These are phyloP conservation scores for Amia ocellicauda DNA, from an alignment of 2,113 vertebrate species.

Conservation along the genomic window DNA sequence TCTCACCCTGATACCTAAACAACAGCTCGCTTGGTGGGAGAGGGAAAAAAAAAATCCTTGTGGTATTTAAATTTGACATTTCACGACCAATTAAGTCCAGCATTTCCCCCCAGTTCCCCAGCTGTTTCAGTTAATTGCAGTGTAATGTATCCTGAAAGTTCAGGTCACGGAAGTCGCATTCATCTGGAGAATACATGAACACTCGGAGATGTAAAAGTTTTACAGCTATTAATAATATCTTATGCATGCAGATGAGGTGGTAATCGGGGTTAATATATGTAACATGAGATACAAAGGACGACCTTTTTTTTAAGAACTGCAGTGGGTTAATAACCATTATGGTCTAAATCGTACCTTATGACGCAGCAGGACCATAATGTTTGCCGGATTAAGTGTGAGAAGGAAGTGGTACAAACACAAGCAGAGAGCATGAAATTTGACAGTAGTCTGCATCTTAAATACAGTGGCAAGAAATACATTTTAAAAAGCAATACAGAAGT, in stretches of 20 bases:
- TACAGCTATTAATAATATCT: constrained; percentile 15
- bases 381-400: no score
- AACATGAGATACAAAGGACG: neutral
- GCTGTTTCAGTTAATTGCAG: constrained; percentile 51
- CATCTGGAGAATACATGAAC: constrained; percentile 9
- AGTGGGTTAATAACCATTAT: no score
- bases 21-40: constrained; percentile 36
- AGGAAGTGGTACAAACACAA: no score
- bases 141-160: constrained; percentile 46
- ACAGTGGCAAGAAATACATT: no score
- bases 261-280: constrained; percentile 23
- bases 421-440: no score
- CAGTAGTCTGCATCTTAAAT: no score
- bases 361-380: no score
- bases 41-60: constrained; percentile 23
- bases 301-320: neutral
- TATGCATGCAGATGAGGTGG: neutral
- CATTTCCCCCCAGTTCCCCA: constrained; percentile 48
- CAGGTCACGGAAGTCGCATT: constrained; percentile 22
- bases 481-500: no score
- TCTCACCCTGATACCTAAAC: constrained; percentile 26
- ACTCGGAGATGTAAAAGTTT: constrained; percentile 14
- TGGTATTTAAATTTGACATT: constrained; percentile 45
- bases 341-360: no score
- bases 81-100: constrained; percentile 52